These are phyloP conservation scores for Ochropacha duplaris DNA, from an alignment of 2,888 invertebrate species.

Conservation along the genomic window DNA sequence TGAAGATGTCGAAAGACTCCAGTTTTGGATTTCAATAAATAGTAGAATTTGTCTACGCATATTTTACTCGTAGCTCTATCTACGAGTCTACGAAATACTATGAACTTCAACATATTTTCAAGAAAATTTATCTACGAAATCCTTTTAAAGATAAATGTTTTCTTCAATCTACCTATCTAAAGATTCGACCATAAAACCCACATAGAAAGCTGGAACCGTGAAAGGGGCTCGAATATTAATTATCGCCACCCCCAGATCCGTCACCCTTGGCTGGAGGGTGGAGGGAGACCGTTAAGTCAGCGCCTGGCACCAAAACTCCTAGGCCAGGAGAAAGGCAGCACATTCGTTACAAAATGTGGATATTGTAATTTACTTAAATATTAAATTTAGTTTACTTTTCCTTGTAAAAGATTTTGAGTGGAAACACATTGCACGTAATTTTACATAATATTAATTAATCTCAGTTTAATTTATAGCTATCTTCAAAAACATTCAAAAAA, in stretches of 20 bases:
- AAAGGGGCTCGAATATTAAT: conserved; percentile 61
- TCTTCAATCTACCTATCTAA: background rate
- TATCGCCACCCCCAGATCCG: conserved; percentile 36
- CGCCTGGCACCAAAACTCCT: conserved; percentile 66
- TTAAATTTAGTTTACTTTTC: too few species aligned
- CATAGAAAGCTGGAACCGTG: conserved; percentile 37
- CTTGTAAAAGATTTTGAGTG: too few species aligned
- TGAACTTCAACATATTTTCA: background rate
- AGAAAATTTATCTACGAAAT: too few species aligned
- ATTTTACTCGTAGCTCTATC: background rate
- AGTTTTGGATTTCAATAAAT: too few species aligned
- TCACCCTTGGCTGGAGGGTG: background rate
- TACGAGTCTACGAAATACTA: background rate
- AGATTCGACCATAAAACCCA: conserved; percentile 23
- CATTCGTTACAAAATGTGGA: background rate
- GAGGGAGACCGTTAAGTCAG: conserved; percentile 39
- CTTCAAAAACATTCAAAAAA: too few species aligned
- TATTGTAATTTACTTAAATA: too few species aligned
- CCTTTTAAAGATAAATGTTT: background rate
- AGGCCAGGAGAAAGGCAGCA: conserved; percentile 30
- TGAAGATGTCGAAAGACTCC: too few species aligned
- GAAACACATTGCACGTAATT: too few species aligned
- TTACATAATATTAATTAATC: too few species aligned
- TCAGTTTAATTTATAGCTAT: too few species aligned
- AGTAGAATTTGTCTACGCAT: background rate